Evolutionary conservation across 2,888 invertebrate genomes (phyloP), one percentile per base, ranked within the genome.

Genomic region (Sturmia bella): DNA sequence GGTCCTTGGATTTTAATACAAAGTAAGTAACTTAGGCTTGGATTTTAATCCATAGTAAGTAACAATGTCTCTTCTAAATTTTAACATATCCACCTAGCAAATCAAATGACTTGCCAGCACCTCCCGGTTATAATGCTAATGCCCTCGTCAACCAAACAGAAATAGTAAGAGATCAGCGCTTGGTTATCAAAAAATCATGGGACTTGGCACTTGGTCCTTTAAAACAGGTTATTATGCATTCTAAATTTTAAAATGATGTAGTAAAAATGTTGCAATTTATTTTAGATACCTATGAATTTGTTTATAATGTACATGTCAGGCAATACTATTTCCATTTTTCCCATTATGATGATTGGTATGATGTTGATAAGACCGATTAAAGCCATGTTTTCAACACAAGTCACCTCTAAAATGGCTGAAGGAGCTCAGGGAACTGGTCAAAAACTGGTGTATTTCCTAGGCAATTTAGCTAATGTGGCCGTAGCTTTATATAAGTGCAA

Each of bases 281-380:
- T 77, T 81, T 70, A 91, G 91, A 90, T 97, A 85, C 99, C 99
- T 0, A 99, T 99, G 99, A 99, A 99, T 91, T 92, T 99, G 83
- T 98, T 99, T 90, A 98, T 99, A 80, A 99, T 99, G 98, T 99
- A 99, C 91, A 99, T 99, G 99, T 98, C 99, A 69, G 99, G 99
- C 17, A 99, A 98, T 91, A 98, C 99, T 0, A 99, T 99, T 87
- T 99, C 99, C 0, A 99, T 99, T 87, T 99, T 99, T 88, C 99
- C 99, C 0, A 99, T 99, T 59, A 99, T 99, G 99, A 99, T 99
- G 99, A 98, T 99, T 9, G 99, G 98, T 52, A 99, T 99, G 99
- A 93, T 99, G 92, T 95, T 99, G 86, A 96, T 99, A 87, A 93
- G 99, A 82, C 99, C 99, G 2, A 94, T 99, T 27, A 99, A 99